Evolutionary conservation across 2,113 vertebrate genomes (phyloP).

Genomic region (Sigmodon hispidus): DNA sequence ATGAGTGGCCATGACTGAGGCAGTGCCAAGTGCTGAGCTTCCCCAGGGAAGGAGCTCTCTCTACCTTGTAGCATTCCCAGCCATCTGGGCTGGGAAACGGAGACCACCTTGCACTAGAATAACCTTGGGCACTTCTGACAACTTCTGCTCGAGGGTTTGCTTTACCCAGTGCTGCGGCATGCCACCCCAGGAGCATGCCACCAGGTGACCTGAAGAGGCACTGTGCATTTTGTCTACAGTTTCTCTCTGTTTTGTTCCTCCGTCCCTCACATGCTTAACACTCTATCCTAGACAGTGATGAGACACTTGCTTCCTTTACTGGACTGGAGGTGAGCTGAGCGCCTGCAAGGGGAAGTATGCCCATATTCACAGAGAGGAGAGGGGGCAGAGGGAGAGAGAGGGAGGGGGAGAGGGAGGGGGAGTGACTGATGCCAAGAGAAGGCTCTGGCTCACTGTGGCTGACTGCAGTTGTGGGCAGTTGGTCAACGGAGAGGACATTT

Average conservation of each 20-base stretch:
- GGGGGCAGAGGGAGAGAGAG: neutral
- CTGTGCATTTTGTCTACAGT: neutral
- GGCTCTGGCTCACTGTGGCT: neutral
- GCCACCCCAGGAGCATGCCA: neutral
- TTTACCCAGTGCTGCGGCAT: neutral
- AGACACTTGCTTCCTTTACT: neutral
- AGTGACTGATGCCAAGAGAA: neutral
- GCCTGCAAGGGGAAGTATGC: neutral
- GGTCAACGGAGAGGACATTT: neutral
- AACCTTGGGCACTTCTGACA: constrained; percentile 73
- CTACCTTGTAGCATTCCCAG: constrained; percentile 65
- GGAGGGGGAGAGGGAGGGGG: neutral
- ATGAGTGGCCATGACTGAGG: constrained; percentile 70
- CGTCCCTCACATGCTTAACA: neutral
- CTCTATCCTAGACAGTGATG: neutral
- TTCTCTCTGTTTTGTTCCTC: neutral
- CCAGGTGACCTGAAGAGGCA: constrained; percentile 17
- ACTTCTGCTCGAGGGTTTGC: constrained; percentile 72
- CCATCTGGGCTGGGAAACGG: constrained; percentile 80
- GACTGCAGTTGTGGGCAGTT: neutral
- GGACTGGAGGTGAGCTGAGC: neutral
- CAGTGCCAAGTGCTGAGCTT: constrained; percentile 52
- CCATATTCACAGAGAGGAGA: neutral
- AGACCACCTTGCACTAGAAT: constrained; percentile 65
- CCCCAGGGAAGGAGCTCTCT: constrained; percentile 66